Evolutionary conservation across 2,113 vertebrate species (phyloP), one percentile per base, ranked within the genome.

Genomic region (Mirounga angustirostris): DNA sequence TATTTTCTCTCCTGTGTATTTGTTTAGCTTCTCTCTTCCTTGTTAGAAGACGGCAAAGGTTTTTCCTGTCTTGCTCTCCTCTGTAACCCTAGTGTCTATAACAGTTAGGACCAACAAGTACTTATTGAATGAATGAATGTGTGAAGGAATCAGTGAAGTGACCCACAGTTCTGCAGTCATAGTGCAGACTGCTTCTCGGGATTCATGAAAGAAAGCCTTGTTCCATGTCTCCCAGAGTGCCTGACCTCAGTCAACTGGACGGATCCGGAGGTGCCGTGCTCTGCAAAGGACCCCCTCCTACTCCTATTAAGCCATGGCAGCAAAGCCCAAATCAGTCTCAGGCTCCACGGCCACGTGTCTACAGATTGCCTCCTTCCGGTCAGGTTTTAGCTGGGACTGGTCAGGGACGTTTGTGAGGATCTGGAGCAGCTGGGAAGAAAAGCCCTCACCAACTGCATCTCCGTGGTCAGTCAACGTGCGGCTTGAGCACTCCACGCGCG

Each of bases 331-430:
- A 3, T 30, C 11, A 15, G 21, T 52, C 14, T 58, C 56, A 69
- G 43, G 36, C n/a, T 85, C 65, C 2, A 7, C 0, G 10, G 30
- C 67, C 52, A 19, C 0, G 0, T 13, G 26, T 88, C 26, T 7
- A 5, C 58, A n/a, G 14, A 56, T 33, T 12, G 36, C 26, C 2
- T 67, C 50, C 13, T 74, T 26, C 8, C 12, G 18, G 43, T 52
- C 43, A n/a, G 40, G 36, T 30, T 61, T 65, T 61, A 33, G 2
- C 74, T 3, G 46, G 40, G 82, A 24, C 52, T 7, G 1, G 14
- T 43, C 54, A 8, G 8, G 16, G 21, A 19, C 46, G 50, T 82
- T 78, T 80, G 33, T 80, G 56, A 87, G 50, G 76, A 74, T 46
- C 24, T 87, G 89, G 54, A 90, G 11, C 30, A 54, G 13, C 71